Evolutionary conservation across 2,113 vertebrate species (phyloP).

Genomic region (Siniperca knerii): DNA sequence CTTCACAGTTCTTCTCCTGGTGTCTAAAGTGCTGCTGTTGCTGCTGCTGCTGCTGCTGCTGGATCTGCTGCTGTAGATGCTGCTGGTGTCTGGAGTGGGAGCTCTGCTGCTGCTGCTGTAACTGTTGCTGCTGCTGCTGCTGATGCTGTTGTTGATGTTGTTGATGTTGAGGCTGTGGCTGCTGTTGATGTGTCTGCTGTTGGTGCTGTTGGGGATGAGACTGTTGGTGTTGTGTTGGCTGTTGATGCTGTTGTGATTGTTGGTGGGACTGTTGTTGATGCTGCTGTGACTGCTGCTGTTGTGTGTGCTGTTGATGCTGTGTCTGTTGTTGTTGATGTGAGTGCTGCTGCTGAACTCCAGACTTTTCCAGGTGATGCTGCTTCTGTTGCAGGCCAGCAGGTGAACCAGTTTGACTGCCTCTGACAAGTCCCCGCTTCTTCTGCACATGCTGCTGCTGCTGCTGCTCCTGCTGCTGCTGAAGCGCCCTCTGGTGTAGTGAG

Average conservation of each 20-base stretch:
- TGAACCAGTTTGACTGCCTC: conserved; percentile 87
- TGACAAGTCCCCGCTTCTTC: conserved; percentile 92
- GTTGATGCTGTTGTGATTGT: conserved; percentile 75
- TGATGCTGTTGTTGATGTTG: conserved; percentile 73
- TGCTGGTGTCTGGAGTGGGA: conserved; percentile 85
- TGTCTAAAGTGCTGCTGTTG: conserved; percentile 93
- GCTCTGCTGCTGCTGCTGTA: conserved; percentile 74
- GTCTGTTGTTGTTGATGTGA: conserved; percentile 70
- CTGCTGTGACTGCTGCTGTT: conserved; percentile 81
- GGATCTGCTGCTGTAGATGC: conserved; percentile 86
- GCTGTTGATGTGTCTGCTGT: conserved; percentile 85
- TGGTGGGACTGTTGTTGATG: conserved; percentile 76
- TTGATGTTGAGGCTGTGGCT: conserved; percentile 75
- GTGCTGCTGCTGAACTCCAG: conserved; percentile 84
- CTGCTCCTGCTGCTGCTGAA: conserved; percentile 93
- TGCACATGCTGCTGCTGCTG: conserved; percentile 92
- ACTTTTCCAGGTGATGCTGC: conserved; percentile 86
- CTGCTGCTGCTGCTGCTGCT: conserved; percentile 83
- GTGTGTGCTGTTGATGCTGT: conserved; percentile 84
- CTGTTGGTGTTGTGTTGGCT: conserved; percentile 84
- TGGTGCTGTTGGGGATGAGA: conserved; percentile 92
- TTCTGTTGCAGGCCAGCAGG: conserved; percentile 92
- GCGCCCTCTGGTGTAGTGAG: conserved; percentile 89
- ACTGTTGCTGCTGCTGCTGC: conserved; percentile 59
- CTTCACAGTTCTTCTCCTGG: conserved; percentile 95